Conservation (phyloP, 2,797 vertebrate genomes). For the Syndactyla subalaris region DNA sequence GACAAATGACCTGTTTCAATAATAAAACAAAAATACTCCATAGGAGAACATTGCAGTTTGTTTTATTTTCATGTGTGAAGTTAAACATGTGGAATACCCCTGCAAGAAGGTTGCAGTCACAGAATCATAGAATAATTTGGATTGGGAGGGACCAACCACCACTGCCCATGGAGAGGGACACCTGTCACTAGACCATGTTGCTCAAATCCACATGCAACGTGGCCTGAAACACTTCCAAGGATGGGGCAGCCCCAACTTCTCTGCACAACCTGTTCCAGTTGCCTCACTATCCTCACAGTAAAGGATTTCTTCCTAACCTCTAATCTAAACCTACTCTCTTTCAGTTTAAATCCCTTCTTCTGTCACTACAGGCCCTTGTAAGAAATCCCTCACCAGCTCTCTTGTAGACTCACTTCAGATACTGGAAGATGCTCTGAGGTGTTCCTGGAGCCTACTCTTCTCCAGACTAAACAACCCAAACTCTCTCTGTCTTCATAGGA, state of each 20-base stretch:
- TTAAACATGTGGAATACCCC: background rate
- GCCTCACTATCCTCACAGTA: background rate
- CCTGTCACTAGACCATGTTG: background rate
- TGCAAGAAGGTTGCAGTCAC: background rate
- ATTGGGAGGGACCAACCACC: background rate
- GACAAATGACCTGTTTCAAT: background rate
- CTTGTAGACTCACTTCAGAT: background rate
- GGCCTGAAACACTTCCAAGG: background rate
- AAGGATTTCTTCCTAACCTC: background rate
- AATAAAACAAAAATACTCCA: background rate
- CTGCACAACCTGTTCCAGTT: background rate
- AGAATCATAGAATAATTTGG: background rate
- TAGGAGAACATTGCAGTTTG: background rate
- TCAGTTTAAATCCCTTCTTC: background rate
- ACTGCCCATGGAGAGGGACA: background rate
- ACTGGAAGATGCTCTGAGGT: background rate
- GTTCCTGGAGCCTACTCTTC: background rate
- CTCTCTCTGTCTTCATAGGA: background rate
- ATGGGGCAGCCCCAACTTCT: background rate
- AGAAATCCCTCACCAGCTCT: background rate
- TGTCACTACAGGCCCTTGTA: background rate
- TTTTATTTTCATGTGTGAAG: background rate
- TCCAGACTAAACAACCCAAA: background rate
- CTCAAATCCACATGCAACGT: background rate
- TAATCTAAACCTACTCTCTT: background rate